phyloP scores from a whole-genome alignment of 2,888 invertebrate species.

The Morpho deidamia region DNA sequence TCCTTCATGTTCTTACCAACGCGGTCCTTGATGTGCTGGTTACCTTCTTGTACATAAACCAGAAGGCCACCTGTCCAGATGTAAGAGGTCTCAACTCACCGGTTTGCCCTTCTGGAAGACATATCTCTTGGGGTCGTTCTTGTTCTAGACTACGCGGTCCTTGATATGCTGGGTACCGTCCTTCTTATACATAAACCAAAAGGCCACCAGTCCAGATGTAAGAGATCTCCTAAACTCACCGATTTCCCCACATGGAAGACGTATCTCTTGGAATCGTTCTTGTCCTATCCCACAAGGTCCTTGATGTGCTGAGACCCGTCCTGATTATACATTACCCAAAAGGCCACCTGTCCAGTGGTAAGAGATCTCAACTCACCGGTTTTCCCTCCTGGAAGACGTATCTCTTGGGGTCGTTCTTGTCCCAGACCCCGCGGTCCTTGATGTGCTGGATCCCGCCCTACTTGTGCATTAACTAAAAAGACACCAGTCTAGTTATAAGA shows the following conservation, averaged over 20 bases:
- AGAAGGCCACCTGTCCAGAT: too few species aligned
- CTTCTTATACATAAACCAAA: slow-evolving; percentile 88
- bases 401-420: slow-evolving; percentile 81
- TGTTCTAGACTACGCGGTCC: slow-evolving; percentile 81
- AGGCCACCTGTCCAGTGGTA: too few species aligned
- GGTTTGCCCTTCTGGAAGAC: slow-evolving; percentile 90
- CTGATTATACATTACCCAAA: too few species aligned
- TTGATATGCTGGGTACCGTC: slow-evolving; percentile 93
- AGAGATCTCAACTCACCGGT: slow-evolving; percentile 62
- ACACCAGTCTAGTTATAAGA: too few species aligned
- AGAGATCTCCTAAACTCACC: slow-evolving; percentile 51
- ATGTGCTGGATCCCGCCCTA: slow-evolving; percentile 94
- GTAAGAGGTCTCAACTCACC: slow-evolving; percentile 51
- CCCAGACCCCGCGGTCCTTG: slow-evolving; percentile 84
- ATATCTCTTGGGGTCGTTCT: slow-evolving; percentile 82
- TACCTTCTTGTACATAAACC: slow-evolving; percentile 92
- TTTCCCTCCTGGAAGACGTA: slow-evolving; percentile 90
- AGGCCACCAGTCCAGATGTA: too few species aligned
- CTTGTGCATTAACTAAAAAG: slow-evolving; percentile 78
- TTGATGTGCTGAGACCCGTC: slow-evolving; percentile 92
- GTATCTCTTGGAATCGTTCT: slow-evolving; percentile 82
- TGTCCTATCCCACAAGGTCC: slow-evolving; percentile 81
- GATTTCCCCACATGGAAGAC: slow-evolving; percentile 91
- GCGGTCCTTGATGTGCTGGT: slow-evolving; percentile 89
- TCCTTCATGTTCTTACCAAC: slow-evolving; percentile 81